Percentiles rank a stretch among this genome's conserved stretches.
Conservation (phyloP, 23 tunicate genomes). For the Trididemnum miniatum region DNA sequence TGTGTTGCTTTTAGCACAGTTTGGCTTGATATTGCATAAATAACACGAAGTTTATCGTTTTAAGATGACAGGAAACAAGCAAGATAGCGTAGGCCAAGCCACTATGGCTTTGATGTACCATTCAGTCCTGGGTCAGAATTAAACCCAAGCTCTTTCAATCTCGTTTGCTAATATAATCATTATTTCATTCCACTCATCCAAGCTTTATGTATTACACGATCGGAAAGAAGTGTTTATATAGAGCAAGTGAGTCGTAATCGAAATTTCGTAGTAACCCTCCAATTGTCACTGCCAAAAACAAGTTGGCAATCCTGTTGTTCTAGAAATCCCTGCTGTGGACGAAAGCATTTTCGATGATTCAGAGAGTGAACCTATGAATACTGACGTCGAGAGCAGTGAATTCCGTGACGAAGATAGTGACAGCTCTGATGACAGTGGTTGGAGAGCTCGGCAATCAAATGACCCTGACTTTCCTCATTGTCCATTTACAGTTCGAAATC, state of each 20-base stretch:
- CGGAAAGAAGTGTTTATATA: neutral
- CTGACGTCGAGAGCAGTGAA: too few species aligned
- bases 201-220: neutral
- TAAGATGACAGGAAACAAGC: neutral
- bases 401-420: too few species aligned
- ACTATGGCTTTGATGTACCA: neutral
- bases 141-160: neutral
- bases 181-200: neutral
- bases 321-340: neutral
- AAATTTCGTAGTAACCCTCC: slow-evolving; percentile 8
- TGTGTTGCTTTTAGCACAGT: neutral
- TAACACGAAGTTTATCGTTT: neutral
- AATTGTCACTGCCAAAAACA: slow-evolving; percentile 7
- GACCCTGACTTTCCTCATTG: too few species aligned
- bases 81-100: neutral
- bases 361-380: too few species aligned
- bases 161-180: neutral
- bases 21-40: neutral
- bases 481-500: too few species aligned
- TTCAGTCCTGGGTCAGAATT: neutral
- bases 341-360: neutral
- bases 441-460: too few species aligned
- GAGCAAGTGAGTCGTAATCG: neutral
- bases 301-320: slow-evolving; percentile 12
- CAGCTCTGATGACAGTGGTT: too few species aligned